phyloP scores from a whole-genome alignment of 2,797 vertebrate species.

The Phrynocephalus vlangalii region DNA sequence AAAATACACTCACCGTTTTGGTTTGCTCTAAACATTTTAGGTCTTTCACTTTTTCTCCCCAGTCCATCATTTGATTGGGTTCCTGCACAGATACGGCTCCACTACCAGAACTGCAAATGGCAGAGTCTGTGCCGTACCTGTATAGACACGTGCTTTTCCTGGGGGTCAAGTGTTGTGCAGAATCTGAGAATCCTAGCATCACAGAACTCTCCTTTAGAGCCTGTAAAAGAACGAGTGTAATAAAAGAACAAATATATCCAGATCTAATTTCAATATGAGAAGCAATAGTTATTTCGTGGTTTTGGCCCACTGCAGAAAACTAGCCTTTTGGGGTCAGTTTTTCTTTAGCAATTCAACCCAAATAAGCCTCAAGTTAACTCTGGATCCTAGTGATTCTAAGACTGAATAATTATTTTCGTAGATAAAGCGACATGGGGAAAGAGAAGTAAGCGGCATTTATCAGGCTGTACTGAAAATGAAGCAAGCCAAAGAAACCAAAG shows the following conservation, averaged over 20 bases:
- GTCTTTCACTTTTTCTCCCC: conserved; percentile 32
- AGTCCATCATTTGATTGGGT: conserved; percentile 34
- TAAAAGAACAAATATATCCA: neutral
- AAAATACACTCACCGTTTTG: conserved; percentile 76
- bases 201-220: conserved; percentile 70
- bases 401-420: neutral
- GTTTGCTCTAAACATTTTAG: conserved; percentile 69
- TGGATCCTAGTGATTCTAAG: neutral
- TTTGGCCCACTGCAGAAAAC: neutral
- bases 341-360: neutral
- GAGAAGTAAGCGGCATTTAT: neutral
- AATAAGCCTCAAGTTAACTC: neutral
- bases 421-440: neutral
- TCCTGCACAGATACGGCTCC: neutral
- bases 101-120: conserved; percentile 59
- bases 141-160: conserved; percentile 70
- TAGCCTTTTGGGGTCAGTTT: neutral
- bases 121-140: conserved; percentile 59
- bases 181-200: conserved; percentile 57
- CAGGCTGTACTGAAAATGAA: neutral
- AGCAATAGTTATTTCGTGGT: neutral
- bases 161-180: conserved; percentile 46
- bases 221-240: conserved; percentile 56
- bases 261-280: neutral
- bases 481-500: neutral